Evolutionary conservation across 1,140 invertebrate species (phyloP).

Genomic region (Dendroctonus valens): DNA sequence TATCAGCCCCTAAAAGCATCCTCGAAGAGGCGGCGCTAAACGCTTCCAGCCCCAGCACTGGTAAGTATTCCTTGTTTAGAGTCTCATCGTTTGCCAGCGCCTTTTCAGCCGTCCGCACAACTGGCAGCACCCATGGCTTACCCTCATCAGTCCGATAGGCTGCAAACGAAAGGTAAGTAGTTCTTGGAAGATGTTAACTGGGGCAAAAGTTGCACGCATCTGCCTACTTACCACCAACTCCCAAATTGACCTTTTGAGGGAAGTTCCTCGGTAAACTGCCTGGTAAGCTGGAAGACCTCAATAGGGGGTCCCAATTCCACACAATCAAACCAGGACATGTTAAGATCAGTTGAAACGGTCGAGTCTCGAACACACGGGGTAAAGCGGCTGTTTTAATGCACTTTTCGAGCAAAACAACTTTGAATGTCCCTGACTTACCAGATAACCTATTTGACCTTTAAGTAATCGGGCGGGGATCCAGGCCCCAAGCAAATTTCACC

Average conservation of each 20-base stretch:
- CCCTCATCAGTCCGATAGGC: constrained; percentile 92
- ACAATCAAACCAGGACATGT: constrained; percentile 59
- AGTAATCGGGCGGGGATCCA: no score
- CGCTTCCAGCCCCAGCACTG: constrained; percentile 84
- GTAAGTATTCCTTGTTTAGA: constrained; percentile 95
- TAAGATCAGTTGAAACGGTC: not conserved
- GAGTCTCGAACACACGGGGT: not conserved
- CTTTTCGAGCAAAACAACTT: not conserved
- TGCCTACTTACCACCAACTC: constrained; percentile 78
- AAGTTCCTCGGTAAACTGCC: constrained; percentile 78
- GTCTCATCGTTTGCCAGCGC: constrained; percentile 75
- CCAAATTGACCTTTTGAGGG: constrained; percentile 89
- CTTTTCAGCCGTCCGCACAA: constrained; percentile 89
- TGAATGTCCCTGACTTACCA: not conserved
- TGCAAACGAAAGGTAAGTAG: constrained; percentile 48
- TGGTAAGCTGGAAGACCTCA: constrained; percentile 88
- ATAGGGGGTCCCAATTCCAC: constrained; percentile 84
- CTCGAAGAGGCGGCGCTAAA: constrained; percentile 76
- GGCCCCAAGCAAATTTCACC: no score
- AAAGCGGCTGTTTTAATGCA: constrained; percentile 3
- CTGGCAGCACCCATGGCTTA: constrained; percentile 96
- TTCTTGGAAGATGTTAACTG: not conserved
- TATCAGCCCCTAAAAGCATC: constrained; percentile 83
- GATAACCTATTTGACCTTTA: constrained; percentile 26
- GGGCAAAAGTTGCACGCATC: not conserved